Base-by-base conservation (phyloP, 1,140 invertebrate species). In the Centruroides sculpturatus region DNA sequence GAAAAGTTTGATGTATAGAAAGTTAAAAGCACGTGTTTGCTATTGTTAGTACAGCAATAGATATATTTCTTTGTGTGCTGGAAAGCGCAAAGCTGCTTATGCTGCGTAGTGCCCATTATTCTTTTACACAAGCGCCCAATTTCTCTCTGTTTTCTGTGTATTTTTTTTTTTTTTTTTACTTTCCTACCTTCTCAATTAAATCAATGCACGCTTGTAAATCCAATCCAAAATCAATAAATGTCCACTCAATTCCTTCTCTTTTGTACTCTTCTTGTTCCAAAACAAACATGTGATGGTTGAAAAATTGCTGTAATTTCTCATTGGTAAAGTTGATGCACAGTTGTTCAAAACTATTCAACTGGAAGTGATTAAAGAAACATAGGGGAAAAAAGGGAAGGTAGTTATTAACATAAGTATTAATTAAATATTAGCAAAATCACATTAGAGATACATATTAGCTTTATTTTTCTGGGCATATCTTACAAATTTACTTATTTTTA, bases 311-410 rank as follows among this genome's bases (percentile, higher is more conserved):
- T 23, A 85, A 70, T 64, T 80, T 76, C 69, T 85, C 83, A 67
- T 85, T 85, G 50, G 82, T 81, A 72, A 84, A 85, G 75, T 85
- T 85, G 69, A 87, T 85, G 70, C 83, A 86, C 35, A 87, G 72
- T 70, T 87, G 85, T 72, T 87, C 85, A 67, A 87, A 82, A 49
- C 80, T 81, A 73, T 81, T 81, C 69, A 72, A 76, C 66, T 66
- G 51, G 41, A 41, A 41, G 41, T 41, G 41, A 41, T 41, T 41
- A 41, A 41, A 41, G 41, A 41, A 41, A 41, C 41, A 41, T 41
- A 41, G 41, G 41, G 23, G 41, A 41, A 41, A 41, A 41, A 41
- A 41, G 41, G 41, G 41, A 41, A 41, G 41, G 41, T 41, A 6
- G 5, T 41, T 41, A 41, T 41, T 41, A 41, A 41, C 8, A 41